These are phyloP conservation scores for Drosophila colorata DNA, from an alignment of 2,888 invertebrate species.

Conservation along the genomic window DNA sequence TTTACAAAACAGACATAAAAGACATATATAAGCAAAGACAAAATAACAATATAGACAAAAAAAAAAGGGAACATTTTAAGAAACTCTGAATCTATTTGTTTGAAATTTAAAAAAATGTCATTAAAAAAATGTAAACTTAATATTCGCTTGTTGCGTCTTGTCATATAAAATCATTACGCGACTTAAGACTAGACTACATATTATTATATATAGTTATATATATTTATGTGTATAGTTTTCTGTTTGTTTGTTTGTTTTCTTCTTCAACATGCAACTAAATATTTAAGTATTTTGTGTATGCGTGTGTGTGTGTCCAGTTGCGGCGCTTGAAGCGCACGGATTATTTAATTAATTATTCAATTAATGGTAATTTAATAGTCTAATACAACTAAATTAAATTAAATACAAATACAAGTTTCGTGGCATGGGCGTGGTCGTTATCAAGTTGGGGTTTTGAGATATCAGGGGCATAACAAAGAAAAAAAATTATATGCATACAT, in stretches of 20 bases:
- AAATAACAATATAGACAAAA: background rate
- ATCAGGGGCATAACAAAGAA: slow-evolving; percentile 22
- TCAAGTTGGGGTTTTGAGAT: slow-evolving; percentile 30
- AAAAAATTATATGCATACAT: slow-evolving; percentile 8
- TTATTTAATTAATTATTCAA: background rate
- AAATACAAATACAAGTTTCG: slow-evolving; percentile 37
- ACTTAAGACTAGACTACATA: slow-evolving; percentile 39
- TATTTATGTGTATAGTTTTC: slow-evolving; percentile 18
- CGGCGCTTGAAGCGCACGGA: slow-evolving; percentile 30
- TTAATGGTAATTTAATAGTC: slow-evolving; percentile 3
- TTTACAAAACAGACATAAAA: slow-evolving; percentile 4
- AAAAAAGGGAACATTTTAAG: background rate
- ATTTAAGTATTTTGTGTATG: slow-evolving; percentile 12
- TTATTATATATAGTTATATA: background rate
- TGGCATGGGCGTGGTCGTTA: slow-evolving; percentile 15
- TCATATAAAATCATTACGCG: slow-evolving; percentile 33
- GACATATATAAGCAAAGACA: background rate
- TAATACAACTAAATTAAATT: slow-evolving; percentile 29
- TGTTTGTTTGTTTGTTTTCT: background rate
- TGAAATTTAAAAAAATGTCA: background rate
- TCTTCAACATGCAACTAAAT: slow-evolving; percentile 27
- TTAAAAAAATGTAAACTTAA: slow-evolving; percentile 8
- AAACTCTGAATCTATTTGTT: background rate
- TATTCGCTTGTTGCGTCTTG: slow-evolving; percentile 44
- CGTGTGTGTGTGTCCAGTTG: slow-evolving; percentile 8